These are phyloP conservation scores for Sakesphorus luctuosus DNA, from an alignment of 2,113 vertebrate species.

Conservation along the genomic window DNA sequence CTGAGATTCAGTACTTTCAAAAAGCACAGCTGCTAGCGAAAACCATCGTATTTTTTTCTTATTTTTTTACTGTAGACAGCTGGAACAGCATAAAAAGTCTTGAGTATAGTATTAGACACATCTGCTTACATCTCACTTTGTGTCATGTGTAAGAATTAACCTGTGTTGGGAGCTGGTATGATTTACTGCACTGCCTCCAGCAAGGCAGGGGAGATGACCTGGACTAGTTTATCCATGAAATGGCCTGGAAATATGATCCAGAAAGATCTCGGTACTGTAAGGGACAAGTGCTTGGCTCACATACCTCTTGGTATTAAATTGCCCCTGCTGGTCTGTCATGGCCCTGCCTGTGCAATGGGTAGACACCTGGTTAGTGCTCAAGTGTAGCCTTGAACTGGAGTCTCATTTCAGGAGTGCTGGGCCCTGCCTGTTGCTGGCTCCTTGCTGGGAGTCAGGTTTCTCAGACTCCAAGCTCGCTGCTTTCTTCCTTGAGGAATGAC, in stretches of 20 bases:
- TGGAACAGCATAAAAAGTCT: neutral
- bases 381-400: neutral
- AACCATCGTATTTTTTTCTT: fast-evolving
- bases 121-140: neutral
- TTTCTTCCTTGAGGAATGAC: neutral
- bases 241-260: neutral
- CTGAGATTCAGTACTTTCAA: neutral
- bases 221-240: neutral
- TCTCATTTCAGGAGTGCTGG: neutral
- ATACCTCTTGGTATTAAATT: neutral
- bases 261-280: neutral
- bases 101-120: neutral
- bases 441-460: neutral
- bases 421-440: neutral
- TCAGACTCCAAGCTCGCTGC: neutral
- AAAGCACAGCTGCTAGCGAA: neutral
- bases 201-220: neutral
- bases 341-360: neutral
- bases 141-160: neutral
- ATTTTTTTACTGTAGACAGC: neutral
- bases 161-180: neutral
- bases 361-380: neutral
- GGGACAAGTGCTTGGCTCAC: neutral
- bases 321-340: neutral
- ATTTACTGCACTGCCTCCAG: neutral